Percentiles rank a stretch among this genome's conserved stretches.
Conservation (phyloP, 1,140 invertebrate species). For the Manduca sexta region DNA sequence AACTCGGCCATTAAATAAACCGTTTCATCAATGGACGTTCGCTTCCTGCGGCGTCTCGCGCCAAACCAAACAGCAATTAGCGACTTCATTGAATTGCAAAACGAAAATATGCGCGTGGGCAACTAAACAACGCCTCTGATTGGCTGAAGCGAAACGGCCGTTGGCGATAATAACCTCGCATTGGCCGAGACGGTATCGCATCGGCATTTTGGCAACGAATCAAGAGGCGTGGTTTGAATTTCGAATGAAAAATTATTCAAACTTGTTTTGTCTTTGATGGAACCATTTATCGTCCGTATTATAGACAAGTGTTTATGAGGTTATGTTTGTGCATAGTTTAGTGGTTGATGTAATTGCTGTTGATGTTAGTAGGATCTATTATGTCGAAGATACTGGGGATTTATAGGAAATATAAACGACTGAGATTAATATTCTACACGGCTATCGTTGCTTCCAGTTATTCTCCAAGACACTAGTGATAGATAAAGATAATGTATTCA, state of each 20-base stretch:
- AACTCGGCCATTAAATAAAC: slow-evolving; percentile 1
- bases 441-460: too few relatives aligned
- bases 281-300: too few relatives aligned
- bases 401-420: too few relatives aligned
- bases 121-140: slow-evolving; percentile 18
- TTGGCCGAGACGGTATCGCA: slow-evolving; percentile 18
- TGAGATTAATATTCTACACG: too few relatives aligned
- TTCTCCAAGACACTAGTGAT: too few relatives aligned
- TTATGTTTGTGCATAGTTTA: too few relatives aligned
- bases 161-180: slow-evolving; percentile 6
- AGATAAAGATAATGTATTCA: too few relatives aligned
- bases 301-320: too few relatives aligned
- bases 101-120: slow-evolving; percentile 44
- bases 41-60: slow-evolving; percentile 5
- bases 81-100: slow-evolving; percentile 38
- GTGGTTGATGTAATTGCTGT: too few relatives aligned
- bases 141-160: slow-evolving; percentile 22
- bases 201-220: slow-evolving; percentile 42
- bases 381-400: too few relatives aligned
- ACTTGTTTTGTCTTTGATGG: neutral
- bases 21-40: slow-evolving; percentile 9
- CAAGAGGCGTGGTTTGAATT: slow-evolving; percentile 37
- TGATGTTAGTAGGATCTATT: too few relatives aligned
- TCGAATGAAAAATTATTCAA: slow-evolving; percentile 17
- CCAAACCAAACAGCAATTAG: slow-evolving; percentile 36